A percentile compares a stretch with the other conserved stretches of the same genome.
phyloP scores from a whole-genome alignment of 2,888 invertebrate genomes.

The Agrochola circellaris region DNA sequence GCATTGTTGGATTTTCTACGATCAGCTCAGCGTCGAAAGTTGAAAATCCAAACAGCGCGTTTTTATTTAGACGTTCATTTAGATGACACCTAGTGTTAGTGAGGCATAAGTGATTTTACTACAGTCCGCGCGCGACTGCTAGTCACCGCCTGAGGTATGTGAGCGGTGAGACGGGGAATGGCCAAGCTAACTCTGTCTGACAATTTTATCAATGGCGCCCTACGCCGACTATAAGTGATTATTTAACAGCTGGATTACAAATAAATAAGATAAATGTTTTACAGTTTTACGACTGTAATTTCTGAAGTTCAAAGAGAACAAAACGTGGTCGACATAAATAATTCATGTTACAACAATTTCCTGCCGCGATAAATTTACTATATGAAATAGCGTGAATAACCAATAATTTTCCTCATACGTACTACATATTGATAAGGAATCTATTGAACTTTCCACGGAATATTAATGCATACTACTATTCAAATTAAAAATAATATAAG shows the following conservation, averaged over 20 bases:
- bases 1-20: background rate
- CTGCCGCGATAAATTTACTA: constrained; percentile 15
- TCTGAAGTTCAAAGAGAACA: background rate
- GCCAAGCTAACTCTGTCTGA: no score
- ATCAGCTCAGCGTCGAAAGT: background rate
- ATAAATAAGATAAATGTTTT: background rate
- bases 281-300: background rate
- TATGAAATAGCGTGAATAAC: constrained; percentile 17
- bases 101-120: no score
- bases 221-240: background rate
- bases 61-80: background rate
- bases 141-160: no score
- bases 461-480: background rate
- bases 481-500: background rate
- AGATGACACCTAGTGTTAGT: background rate
- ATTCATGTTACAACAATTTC: constrained; percentile 20
- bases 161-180: no score
- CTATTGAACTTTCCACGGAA: constrained; percentile 13
- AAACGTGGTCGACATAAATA: background rate
- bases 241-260: background rate
- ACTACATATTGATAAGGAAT: constrained; percentile 39
- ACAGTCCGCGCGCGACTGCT: no score
- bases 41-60: background rate
- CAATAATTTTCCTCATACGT: constrained; percentile 48
- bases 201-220: no score